phyloP scores from a whole-genome alignment of 2,888 invertebrate genomes.

The Epiblema foenella region DNA sequence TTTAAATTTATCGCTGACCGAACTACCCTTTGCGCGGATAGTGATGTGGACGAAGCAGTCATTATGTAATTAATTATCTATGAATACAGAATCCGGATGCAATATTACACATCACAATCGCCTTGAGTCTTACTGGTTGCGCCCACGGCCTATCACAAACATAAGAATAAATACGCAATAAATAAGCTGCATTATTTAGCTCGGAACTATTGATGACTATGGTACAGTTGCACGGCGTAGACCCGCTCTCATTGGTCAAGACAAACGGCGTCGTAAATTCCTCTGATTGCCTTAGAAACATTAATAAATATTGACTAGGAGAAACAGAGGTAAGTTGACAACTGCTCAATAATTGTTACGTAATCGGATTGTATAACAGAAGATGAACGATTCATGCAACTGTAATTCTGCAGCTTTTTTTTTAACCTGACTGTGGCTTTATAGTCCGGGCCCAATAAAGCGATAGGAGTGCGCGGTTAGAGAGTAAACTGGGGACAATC shows the following conservation, averaged over 20 bases:
- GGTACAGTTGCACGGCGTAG: slow-evolving; percentile 49
- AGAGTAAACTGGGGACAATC: too few species aligned
- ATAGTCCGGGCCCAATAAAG: too few species aligned
- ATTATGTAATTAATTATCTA: slow-evolving; percentile 51
- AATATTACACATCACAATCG: slow-evolving; percentile 51
- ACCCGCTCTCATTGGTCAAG: slow-evolving; percentile 53
- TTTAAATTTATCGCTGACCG: slow-evolving; percentile 18
- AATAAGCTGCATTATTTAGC: slow-evolving; percentile 66
- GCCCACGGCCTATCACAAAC: slow-evolving; percentile 61
- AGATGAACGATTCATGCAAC: too few species aligned
- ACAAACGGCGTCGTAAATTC: slow-evolving; percentile 60
- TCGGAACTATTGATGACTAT: slow-evolving; percentile 40
- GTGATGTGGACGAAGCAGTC: slow-evolving; percentile 52
- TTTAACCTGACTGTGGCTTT: too few species aligned
- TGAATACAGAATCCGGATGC: slow-evolving; percentile 48
- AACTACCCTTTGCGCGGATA: slow-evolving; percentile 47
- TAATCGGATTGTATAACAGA: slow-evolving; percentile 34
- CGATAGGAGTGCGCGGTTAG: too few species aligned
- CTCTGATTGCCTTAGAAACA: slow-evolving; percentile 58
- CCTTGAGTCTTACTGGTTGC: slow-evolving; percentile 60
- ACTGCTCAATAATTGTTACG: slow-evolving; percentile 18
- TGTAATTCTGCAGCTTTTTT: too few species aligned
- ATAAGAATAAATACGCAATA: slow-evolving; percentile 64
- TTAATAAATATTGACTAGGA: slow-evolving; percentile 61
- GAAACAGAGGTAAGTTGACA: slow-evolving; percentile 56